Evolutionary conservation across 2,113 vertebrate species (phyloP), one percentile per base, ranked within the genome.

Genomic region (Neomonachus schauinslandi): DNA sequence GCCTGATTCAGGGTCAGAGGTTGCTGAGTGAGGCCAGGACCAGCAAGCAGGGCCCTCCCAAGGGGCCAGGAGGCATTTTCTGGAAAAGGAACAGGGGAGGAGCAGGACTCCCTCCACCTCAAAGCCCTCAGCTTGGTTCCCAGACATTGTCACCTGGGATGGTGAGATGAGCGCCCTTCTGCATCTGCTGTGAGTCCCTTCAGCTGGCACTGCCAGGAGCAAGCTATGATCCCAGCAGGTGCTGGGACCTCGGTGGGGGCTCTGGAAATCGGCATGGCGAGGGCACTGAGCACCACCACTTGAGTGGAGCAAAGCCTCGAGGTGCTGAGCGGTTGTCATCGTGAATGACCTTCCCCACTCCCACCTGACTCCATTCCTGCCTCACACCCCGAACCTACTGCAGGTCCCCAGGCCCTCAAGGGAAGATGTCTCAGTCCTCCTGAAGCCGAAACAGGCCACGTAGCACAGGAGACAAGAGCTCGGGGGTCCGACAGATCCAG

Each of bases 81-180:
- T 33, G 82, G 55, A 91, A 67, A 81, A 79, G 71, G 22, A 33
- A 33, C 36, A 6, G 8, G 31, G 57, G 46, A 72, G 81, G 46
- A 76, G 12, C 36, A 18, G 39, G 39, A 24, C 42, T 71, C 42
- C 26, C 39, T 51, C 16, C 8, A 42, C 3, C 49, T 71, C 53
- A 81, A 46, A 86, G 99, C 39, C 99, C 99, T 96, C 98, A 98
- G 97, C 99, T 99, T 69, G 99, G 98, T 97, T 99, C 99, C 99
- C 99, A 99, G 59, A 18, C 98, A 99, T 98, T 18, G 99, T 98
- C 36, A 99, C 99, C 95, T 99, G 99, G 96, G 98, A 99, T 97
- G 99, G 90, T 98, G 99, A 99, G 99, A 96, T 96, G 98, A 79
- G 98, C 96, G 74, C 99, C 99, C 97, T 99, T 99, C 61, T 18